These are phyloP conservation scores for Andrena dorsata DNA, from an alignment of 2,888 invertebrate genomes.

Conservation along the genomic window DNA sequence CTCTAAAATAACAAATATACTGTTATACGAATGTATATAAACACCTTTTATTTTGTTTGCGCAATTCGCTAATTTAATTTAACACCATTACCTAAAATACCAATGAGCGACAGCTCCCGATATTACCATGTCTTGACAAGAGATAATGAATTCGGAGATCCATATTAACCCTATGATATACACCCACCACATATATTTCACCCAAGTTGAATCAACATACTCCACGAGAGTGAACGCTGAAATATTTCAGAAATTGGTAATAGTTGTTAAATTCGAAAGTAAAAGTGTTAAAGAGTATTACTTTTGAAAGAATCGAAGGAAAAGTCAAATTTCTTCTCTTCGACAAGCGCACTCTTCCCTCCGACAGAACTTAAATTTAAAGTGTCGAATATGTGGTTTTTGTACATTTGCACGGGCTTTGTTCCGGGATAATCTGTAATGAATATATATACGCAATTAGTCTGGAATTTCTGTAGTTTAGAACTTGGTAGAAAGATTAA, in stretches of 20 bases:
- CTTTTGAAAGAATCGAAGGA: constrained; percentile 80
- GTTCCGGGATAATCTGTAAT: constrained; percentile 83
- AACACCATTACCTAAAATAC: constrained; percentile 91
- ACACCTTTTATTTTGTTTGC: neutral
- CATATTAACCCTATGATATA: constrained; percentile 94
- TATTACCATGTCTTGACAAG: constrained; percentile 97
- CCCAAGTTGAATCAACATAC: constrained; percentile 91
- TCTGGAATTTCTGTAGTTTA: neutral
- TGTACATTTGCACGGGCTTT: constrained; percentile 80
- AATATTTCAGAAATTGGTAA: constrained; percentile 55
- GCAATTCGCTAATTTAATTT: constrained; percentile 4
- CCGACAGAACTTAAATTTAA: constrained; percentile 74
- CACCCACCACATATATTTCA: constrained; percentile 97
- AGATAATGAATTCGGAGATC: constrained; percentile 97
- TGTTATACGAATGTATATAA: neutral
- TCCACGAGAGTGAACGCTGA: constrained; percentile 89
- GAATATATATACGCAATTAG: constrained; percentile 4
- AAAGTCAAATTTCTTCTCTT: constrained; percentile 73
- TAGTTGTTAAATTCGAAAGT: constrained; percentile 20
- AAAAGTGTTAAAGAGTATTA: constrained; percentile 60
- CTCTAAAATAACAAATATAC: constrained; percentile 85
- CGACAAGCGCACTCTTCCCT: constrained; percentile 67
- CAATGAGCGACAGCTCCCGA: constrained; percentile 97
- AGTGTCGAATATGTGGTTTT: constrained; percentile 76
- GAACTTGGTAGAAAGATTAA: neutral